These are phyloP conservation scores for Phainopepla nitens DNA, from an alignment of 2,113 vertebrate genomes.

Conservation along the genomic window DNA sequence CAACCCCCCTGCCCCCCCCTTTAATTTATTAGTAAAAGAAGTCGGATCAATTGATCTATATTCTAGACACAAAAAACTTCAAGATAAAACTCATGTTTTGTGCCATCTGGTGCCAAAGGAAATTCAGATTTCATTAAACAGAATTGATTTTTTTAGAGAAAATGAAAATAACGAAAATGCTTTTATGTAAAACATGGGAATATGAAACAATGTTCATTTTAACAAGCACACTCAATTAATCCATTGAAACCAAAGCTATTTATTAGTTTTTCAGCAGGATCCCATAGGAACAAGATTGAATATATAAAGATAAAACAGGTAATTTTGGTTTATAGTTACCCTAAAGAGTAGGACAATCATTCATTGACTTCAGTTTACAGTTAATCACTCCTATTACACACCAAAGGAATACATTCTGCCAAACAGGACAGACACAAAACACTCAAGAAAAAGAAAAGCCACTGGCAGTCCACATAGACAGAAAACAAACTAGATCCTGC, in stretches of 20 bases:
- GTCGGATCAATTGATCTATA: background rate
- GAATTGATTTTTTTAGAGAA: background rate
- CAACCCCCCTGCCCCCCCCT: accelerated
- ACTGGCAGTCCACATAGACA: background rate
- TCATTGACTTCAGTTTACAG: background rate
- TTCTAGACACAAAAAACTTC: background rate
- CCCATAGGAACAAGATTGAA: background rate
- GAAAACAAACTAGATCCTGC: background rate
- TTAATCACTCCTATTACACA: background rate
- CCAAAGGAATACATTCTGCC: background rate
- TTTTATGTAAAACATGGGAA: background rate
- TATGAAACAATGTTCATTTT: background rate
- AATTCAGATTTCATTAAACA: background rate
- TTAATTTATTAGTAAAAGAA: background rate
- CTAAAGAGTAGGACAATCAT: background rate
- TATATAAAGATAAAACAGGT: background rate
- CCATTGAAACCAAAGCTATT: background rate
- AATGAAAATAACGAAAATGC: background rate
- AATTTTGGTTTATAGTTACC: background rate
- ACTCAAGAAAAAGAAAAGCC: background rate
- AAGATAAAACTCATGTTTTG: background rate
- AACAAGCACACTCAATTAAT: background rate
- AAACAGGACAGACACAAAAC: background rate
- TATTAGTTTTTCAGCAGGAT: background rate
- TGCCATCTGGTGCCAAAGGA: background rate